Conservation (phyloP, 1,140 invertebrate species). For the Diachasmimorpha longicaudata region DNA sequence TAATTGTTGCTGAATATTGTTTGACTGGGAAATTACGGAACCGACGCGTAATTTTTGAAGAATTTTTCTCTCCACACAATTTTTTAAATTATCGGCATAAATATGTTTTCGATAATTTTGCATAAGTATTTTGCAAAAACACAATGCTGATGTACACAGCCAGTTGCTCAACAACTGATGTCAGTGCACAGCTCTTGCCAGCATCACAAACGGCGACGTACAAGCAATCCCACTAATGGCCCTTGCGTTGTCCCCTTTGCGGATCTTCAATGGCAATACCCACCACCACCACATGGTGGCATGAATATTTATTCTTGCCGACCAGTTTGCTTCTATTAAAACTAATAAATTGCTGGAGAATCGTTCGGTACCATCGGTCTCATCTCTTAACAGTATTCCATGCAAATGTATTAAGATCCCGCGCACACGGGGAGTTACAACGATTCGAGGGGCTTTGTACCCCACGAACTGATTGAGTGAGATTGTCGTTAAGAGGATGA, state of each 20-base stretch:
- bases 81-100: too few species aligned
- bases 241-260: slow-evolving; percentile 42
- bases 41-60: too few species aligned
- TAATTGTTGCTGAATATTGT: too few species aligned
- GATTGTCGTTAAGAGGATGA: too few species aligned
- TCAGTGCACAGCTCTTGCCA: neutral
- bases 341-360: slow-evolving; percentile 50
- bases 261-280: slow-evolving; percentile 28
- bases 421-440: too few species aligned
- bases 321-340: slow-evolving; percentile 56
- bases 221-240: slow-evolving; percentile 57
- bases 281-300: slow-evolving; percentile 32
- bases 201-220: slow-evolving; percentile 16
- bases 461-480: too few species aligned
- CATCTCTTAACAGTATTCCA: neutral
- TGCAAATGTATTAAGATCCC: neutral
- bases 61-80: too few species aligned
- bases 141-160: neutral
- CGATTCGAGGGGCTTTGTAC: too few species aligned
- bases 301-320: slow-evolving; percentile 48
- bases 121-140: neutral
- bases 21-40: too few species aligned
- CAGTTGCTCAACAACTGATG: neutral
- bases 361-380: neutral
- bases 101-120: too few species aligned